These are phyloP conservation scores for Microtus oregoni DNA, from an alignment of 2,113 vertebrate species.

Conservation along the genomic window DNA sequence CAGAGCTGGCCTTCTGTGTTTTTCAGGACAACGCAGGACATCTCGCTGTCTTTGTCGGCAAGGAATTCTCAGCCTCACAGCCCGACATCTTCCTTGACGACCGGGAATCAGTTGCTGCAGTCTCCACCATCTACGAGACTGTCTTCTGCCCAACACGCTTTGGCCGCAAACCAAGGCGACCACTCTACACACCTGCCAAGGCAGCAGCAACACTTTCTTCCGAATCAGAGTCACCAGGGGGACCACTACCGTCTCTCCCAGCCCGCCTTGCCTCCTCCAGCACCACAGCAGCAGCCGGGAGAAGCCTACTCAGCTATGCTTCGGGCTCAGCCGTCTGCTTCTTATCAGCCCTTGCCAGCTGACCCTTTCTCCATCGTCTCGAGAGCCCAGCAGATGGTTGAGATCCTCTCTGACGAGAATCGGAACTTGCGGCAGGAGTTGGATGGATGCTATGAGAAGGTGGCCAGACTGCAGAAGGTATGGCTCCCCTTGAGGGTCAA, in stretches of 20 bases:
- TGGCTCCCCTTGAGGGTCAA: not conserved
- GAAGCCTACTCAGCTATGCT: constrained; percentile 91
- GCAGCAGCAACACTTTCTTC: constrained; percentile 86
- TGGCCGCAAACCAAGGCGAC: constrained; percentile 87
- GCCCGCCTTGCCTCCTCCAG: constrained; percentile 81
- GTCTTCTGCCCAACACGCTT: constrained; percentile 86
- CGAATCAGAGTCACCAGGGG: constrained; percentile 88
- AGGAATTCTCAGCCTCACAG: constrained; percentile 94
- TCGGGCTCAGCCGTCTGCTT: constrained; percentile 91
- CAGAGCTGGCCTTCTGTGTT: constrained; percentile 70
- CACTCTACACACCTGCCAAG: constrained; percentile 84
- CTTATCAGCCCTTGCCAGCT: constrained; percentile 90
- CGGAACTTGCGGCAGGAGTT: constrained; percentile 94
- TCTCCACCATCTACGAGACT: constrained; percentile 91
- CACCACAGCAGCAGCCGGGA: constrained; percentile 83
- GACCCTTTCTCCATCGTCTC: constrained; percentile 94
- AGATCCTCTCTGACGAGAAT: constrained; percentile 96
- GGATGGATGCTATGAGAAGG: constrained; percentile 95
- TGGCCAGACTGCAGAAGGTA: constrained; percentile 97
- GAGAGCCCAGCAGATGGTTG: constrained; percentile 97
- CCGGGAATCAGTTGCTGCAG: constrained; percentile 94
- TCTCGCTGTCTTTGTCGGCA: constrained; percentile 89
- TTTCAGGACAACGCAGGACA: constrained; percentile 93
- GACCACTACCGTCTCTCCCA: constrained; percentile 86
- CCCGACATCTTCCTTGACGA: constrained; percentile 96